Conservation (phyloP, 2,797 vertebrate species). For the Lacerta viridis region DNA sequence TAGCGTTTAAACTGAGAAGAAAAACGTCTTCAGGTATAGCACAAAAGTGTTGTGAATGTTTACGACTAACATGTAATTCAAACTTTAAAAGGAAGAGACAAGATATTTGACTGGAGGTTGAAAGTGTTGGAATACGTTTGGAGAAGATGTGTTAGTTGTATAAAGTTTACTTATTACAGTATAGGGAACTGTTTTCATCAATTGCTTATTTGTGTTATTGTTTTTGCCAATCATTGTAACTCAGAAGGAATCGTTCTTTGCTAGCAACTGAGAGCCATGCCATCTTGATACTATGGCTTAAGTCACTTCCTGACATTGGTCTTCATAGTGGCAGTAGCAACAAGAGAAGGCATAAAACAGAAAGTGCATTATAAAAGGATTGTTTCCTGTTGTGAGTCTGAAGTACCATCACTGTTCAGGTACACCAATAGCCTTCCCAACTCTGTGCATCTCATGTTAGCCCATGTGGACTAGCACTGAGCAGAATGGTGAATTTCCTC, state of each 20-base stretch:
- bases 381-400: background rate
- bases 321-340: background rate
- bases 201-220: background rate
- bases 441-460: background rate
- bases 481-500: background rate
- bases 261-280: background rate
- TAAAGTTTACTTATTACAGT: background rate
- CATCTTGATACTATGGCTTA: background rate
- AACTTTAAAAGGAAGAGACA: background rate
- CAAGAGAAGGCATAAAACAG: background rate
- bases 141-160: background rate
- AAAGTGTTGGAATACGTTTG: background rate
- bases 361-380: background rate
- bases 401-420: background rate
- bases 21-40: background rate
- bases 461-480: background rate
- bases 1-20: background rate
- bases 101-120: background rate
- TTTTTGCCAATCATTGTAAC: background rate
- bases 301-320: background rate
- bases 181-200: background rate
- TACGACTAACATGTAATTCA: background rate
- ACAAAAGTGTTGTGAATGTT: background rate
- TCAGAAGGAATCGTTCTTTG: constrained; percentile 1
- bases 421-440: background rate